Percentiles rank a stretch among this genome's conserved stretches.
phyloP scores from a whole-genome alignment of 2,797 vertebrate genomes.

The Pempheris klunzingeri region DNA sequence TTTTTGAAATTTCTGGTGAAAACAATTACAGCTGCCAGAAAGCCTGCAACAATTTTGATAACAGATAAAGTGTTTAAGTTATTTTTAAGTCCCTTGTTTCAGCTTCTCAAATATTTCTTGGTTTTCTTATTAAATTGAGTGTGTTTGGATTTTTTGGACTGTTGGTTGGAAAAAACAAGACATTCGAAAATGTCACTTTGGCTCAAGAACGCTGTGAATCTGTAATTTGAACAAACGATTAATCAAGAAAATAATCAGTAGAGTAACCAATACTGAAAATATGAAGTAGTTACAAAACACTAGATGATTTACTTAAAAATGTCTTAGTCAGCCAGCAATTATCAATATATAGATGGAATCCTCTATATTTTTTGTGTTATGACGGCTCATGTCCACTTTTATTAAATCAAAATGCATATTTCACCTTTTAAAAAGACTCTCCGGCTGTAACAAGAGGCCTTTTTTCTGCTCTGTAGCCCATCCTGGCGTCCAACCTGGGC shows the following conservation, averaged over 20 bases:
- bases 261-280: neutral
- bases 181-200: neutral
- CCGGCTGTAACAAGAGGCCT: slow-evolving; percentile 1
- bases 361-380: neutral
- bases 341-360: neutral
- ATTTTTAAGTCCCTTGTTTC: neutral
- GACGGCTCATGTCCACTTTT: neutral
- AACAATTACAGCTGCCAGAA: neutral
- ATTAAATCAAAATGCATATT: neutral
- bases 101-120: neutral
- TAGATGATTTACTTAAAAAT: neutral
- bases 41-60: neutral
- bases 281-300: neutral
- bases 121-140: neutral
- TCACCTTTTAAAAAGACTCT: slow-evolving; percentile 1
- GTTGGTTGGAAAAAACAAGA: neutral
- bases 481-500: slow-evolving; percentile 88
- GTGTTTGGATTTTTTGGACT: neutral
- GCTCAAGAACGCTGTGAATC: neutral
- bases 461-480: slow-evolving; percentile 83
- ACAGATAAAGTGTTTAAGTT: neutral
- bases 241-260: neutral
- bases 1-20: neutral
- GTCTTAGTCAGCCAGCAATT: neutral
- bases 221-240: neutral